These are phyloP conservation scores for Pocota personata DNA, from an alignment of 2,888 invertebrate genomes.

Conservation along the genomic window DNA sequence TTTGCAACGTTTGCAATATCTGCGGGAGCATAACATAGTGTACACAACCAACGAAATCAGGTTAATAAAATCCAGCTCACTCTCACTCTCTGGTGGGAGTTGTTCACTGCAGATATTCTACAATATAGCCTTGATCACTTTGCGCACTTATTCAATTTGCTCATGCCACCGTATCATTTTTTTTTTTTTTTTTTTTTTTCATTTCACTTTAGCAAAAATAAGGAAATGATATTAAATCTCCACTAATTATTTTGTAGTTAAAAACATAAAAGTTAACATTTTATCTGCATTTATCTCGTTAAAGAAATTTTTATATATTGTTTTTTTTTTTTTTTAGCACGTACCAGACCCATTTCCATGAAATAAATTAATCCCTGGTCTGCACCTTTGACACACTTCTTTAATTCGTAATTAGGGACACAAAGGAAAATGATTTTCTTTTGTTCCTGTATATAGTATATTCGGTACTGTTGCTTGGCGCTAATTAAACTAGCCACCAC, in stretches of 20 bases:
- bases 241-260: background rate
- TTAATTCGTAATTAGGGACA: slow-evolving; percentile 4
- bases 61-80: slow-evolving; percentile 52
- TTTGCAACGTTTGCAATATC: slow-evolving; percentile 51
- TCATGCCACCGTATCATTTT: background rate
- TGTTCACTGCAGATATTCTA: slow-evolving; percentile 24
- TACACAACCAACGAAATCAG: slow-evolving; percentile 50
- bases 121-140: slow-evolving; percentile 42
- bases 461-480: slow-evolving; percentile 45
- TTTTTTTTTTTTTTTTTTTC: background rate
- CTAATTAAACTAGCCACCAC: slow-evolving; percentile 52
- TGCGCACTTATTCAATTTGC: slow-evolving; percentile 19
- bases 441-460: slow-evolving; percentile 40
- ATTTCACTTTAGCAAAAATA: background rate
- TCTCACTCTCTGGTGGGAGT: slow-evolving; percentile 44
- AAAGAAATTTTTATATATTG: background rate
- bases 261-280: background rate
- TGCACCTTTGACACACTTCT: slow-evolving; percentile 33
- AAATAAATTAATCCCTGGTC: slow-evolving; percentile 5
- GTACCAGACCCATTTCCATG: slow-evolving; percentile 58
- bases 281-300: background rate
- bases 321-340: background rate
- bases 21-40: slow-evolving; percentile 19
- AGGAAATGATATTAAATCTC: background rate
- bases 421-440: slow-evolving; percentile 35